Percentiles rank a stretch among this genome's conserved stretches.
Conservation (phyloP, 2,113 vertebrate genomes). For the Bos taurus region ARS-UCD2.0 NC_037346.1:2092501-2093000, state of each 20-base stretch:
- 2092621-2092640: constrained; percentile 6
- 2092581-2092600: constrained; percentile 25
- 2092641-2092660: constrained; percentile 39
- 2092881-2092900: neutral
- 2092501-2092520: neutral
- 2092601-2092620: constrained; percentile 5
- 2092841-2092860: constrained; percentile 25
- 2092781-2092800: neutral
- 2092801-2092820: constrained; percentile 32
- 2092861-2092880: neutral
- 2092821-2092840: constrained; percentile 33
- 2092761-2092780: constrained; percentile 50
- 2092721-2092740: constrained; percentile 55
- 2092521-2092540: constrained; percentile 8
- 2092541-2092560: neutral
- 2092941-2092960: neutral
- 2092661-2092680: constrained; percentile 43
- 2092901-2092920: neutral
- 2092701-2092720: constrained; percentile 41
- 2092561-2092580: neutral
- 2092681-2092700: constrained; percentile 30
- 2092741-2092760: neutral
- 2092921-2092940: neutral
- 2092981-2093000: neutral
- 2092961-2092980: neutral